A percentile compares a stretch with the other conserved stretches of the same genome.
phyloP scores from a whole-genome alignment of 2,113 vertebrate genomes.

The Gobiocypris rarus region DNA sequence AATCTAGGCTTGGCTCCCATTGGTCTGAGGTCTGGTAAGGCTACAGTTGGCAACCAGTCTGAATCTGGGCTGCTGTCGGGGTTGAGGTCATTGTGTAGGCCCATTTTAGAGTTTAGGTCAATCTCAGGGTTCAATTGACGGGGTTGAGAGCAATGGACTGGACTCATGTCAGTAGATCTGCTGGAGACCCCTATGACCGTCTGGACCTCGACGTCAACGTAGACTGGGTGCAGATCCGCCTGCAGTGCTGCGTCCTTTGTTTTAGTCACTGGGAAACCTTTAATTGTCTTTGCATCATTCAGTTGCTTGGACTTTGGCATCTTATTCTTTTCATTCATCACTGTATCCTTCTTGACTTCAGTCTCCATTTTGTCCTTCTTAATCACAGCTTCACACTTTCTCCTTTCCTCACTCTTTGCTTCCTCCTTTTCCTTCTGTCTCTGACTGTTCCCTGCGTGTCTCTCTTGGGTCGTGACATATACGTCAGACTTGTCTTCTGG shows the following conservation, averaged over 20 bases:
- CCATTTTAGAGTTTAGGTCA: conserved; percentile 62
- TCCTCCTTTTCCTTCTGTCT: conserved; percentile 30
- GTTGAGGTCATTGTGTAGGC: neutral
- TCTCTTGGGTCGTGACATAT: conserved; percentile 34
- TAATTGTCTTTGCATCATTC: conserved; percentile 61
- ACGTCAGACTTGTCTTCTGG: neutral
- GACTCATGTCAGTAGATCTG: conserved; percentile 79
- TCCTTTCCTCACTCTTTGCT: neutral
- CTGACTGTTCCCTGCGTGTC: conserved; percentile 19
- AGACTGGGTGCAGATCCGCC: conserved; percentile 35
- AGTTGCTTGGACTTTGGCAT: too few species aligned
- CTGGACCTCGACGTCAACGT: conserved; percentile 82
- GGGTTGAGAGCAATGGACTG: conserved; percentile 70
- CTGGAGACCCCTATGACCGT: conserved; percentile 75
- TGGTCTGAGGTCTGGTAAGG: neutral
- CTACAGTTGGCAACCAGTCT: conserved; percentile 45
- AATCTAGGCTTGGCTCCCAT: conserved; percentile 18
- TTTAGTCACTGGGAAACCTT: neutral
- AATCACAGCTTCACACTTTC: neutral
- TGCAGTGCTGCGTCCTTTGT: conserved; percentile 33
- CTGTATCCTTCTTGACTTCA: neutral
- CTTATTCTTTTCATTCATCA: neutral
- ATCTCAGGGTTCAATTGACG: conserved; percentile 45
- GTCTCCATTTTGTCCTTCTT: neutral
- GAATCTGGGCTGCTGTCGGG: conserved; percentile 25